Evolutionary conservation across 1,140 invertebrate genomes (phyloP).

Genomic region (Drosophila suzukii): DNA sequence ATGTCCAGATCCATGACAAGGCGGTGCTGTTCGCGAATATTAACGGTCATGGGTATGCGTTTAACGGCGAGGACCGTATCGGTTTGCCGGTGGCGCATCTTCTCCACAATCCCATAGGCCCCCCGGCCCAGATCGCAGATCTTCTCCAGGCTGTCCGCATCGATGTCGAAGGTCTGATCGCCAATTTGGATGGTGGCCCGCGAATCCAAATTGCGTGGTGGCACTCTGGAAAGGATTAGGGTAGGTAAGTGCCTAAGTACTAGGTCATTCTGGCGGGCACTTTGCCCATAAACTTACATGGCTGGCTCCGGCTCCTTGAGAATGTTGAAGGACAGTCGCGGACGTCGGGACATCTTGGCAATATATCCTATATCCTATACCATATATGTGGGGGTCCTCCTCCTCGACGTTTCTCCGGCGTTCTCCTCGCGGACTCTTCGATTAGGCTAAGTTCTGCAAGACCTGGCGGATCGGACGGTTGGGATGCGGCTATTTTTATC

Average conservation of each 20-base stretch:
- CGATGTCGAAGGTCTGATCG: slow-evolving; percentile 94
- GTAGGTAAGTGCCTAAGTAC: too few relatives aligned
- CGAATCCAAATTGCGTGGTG: slow-evolving; percentile 93
- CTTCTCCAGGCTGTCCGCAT: slow-evolving; percentile 95
- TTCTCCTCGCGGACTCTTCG: slow-evolving; percentile 23
- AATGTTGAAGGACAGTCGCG: slow-evolving; percentile 50
- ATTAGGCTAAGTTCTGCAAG: background rate
- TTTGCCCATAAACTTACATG: slow-evolving; percentile 52
- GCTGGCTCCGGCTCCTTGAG: slow-evolving; percentile 54
- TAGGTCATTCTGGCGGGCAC: background rate
- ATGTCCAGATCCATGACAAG: slow-evolving; percentile 98
- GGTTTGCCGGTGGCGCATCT: slow-evolving; percentile 96
- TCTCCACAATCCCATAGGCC: slow-evolving; percentile 98
- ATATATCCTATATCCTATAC: background rate
- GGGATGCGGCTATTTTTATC: slow-evolving; percentile 63
- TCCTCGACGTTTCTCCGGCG: slow-evolving; percentile 17
- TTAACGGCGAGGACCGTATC: slow-evolving; percentile 98
- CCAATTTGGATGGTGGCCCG: slow-evolving; percentile 94
- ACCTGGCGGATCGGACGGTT: slow-evolving; percentile 4
- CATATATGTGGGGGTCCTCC: background rate
- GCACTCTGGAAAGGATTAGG: slow-evolving; percentile 41
- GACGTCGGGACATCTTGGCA: slow-evolving; percentile 60
- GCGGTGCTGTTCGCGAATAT: slow-evolving; percentile 95
- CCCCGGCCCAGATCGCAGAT: slow-evolving; percentile 96
- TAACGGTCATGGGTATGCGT: slow-evolving; percentile 96